Evolutionary conservation across 1,140 invertebrate species (phyloP), one percentile per base, ranked within the genome.

Genomic region (Procambarus clarkii): DNA sequence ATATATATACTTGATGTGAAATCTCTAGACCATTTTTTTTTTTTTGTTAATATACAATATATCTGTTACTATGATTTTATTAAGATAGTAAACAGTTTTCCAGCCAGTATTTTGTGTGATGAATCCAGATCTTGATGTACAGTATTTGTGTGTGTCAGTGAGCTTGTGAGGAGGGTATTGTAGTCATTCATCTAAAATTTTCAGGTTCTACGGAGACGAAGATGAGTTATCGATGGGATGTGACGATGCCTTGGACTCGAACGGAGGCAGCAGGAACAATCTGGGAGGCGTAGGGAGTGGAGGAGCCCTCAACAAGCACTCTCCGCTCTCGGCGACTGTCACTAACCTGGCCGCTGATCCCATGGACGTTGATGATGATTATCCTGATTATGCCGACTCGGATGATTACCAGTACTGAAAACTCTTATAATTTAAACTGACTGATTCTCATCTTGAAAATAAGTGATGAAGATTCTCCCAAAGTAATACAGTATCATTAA

Each of bases 281-380:
- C 21, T 79, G 21, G 92, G 92, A 74, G 88, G 80, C 45, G 81
- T 76, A 21, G 82, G 84, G 4, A 79, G 74, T 58, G 89, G 89
- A 15, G 87, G 86, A 18, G 69, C 69, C n/a, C 87, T 93, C 48
- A 90, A 85, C 58, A 93, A 93, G 50, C 92, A 92, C 83, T 92
- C 92, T 2, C 91, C 82, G 34, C 90, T 92, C 69, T 91, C 90
- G 8, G 90, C 91, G 45, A 91, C 91, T 15, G 90, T 89, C 64
- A 86, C 88, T 48, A 91, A 92, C 50, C 86, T 92, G 44, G 84
- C 91, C 50, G 81, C 92, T 48, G 93, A 94, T 82, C 89, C 91
- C 3, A 93, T 94, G 90, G 93, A 93, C 81, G 93, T 93, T n/a
- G 93, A 94, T 71, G 93, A 94, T n/a, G 93, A 93, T 84, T 94